Conservation (phyloP, 2,888 invertebrate species). For the Orgyia antiqua region DNA sequence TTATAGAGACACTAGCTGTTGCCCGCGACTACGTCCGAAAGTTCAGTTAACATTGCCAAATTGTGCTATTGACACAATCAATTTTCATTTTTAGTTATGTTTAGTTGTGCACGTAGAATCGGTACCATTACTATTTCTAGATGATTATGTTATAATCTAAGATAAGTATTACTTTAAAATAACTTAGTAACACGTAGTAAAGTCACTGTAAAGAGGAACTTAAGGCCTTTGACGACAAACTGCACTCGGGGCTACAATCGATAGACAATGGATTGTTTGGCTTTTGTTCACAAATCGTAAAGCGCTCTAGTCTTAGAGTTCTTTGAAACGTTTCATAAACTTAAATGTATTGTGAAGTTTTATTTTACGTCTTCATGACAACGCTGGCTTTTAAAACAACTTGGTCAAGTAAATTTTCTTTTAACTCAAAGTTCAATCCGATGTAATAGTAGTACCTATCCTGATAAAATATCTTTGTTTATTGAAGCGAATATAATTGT, state of each 20-base stretch:
- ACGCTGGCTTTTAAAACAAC: slow-evolving; percentile 25
- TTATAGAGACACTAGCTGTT: too few species aligned
- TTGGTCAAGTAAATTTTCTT: slow-evolving; percentile 31
- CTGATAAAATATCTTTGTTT: slow-evolving; percentile 15
- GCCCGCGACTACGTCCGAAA: too few species aligned
- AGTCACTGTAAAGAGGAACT: slow-evolving; percentile 42
- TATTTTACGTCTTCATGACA: slow-evolving; percentile 40
- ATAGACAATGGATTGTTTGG: slow-evolving; percentile 70
- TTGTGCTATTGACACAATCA: too few species aligned
- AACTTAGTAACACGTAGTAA: slow-evolving; percentile 41
- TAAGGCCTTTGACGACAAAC: slow-evolving; percentile 66
- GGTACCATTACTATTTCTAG: too few species aligned
- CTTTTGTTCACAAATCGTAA: slow-evolving; percentile 67
- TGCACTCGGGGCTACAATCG: slow-evolving; percentile 62
- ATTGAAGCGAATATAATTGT: slow-evolving; percentile 15
- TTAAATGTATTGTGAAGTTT: slow-evolving; percentile 47
- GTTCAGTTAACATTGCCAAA: too few species aligned
- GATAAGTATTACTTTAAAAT: slow-evolving; percentile 12
- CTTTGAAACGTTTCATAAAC: slow-evolving; percentile 52
- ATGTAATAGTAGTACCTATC: slow-evolving; percentile 19
- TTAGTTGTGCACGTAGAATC: too few species aligned
- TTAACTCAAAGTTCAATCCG: slow-evolving; percentile 20
- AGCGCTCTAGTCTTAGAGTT: slow-evolving; percentile 50
- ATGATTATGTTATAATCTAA: slow-evolving; percentile 9
- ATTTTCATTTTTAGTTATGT: too few species aligned